Evolutionary conservation across 53 echinoderm and acorn worm genomes (phyloP).

Genomic region (Temnopleurus reevesii): DNA sequence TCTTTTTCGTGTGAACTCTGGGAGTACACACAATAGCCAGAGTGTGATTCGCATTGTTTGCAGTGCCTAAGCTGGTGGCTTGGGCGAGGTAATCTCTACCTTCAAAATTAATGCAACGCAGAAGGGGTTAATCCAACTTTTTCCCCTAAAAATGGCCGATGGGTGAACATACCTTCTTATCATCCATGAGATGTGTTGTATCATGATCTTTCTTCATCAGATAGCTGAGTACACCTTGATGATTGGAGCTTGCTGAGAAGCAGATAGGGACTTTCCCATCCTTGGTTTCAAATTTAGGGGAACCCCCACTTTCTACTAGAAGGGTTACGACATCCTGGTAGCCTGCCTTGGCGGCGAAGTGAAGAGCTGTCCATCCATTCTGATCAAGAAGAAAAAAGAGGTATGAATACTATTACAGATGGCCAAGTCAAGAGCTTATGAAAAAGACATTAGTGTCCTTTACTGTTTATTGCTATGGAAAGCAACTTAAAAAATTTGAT

Average conservation of each 20-base stretch:
- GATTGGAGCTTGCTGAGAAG: slow-evolving; percentile 85
- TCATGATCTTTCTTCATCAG: slow-evolving; percentile 92
- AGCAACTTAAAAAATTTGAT: too few species aligned
- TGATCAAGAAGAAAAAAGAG: not conserved
- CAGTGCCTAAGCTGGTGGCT: too few species aligned
- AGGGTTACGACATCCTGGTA: slow-evolving; percentile 91
- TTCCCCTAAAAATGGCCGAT: not conserved
- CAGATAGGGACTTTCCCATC: slow-evolving; percentile 94
- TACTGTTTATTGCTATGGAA: too few species aligned
- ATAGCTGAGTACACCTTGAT: slow-evolving; percentile 86
- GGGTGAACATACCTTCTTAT: slow-evolving; percentile 75
- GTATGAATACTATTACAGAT: too few species aligned
- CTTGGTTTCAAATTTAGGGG: slow-evolving; percentile 95
- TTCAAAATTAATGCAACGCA: too few species aligned
- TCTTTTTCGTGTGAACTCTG: too few species aligned
- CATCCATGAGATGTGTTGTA: slow-evolving; percentile 93
- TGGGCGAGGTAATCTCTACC: too few species aligned
- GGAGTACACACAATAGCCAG: too few species aligned
- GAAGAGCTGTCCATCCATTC: slow-evolving; percentile 98
- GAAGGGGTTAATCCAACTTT: not conserved
- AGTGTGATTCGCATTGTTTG: too few species aligned
- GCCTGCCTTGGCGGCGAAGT: slow-evolving; percentile 94
- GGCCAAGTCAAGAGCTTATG: too few species aligned
- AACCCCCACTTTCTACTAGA: slow-evolving; percentile 85
- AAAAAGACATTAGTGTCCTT: too few species aligned